Conservation (phyloP, 2,113 vertebrate species). For the Engraulis encrasicolus region DNA sequence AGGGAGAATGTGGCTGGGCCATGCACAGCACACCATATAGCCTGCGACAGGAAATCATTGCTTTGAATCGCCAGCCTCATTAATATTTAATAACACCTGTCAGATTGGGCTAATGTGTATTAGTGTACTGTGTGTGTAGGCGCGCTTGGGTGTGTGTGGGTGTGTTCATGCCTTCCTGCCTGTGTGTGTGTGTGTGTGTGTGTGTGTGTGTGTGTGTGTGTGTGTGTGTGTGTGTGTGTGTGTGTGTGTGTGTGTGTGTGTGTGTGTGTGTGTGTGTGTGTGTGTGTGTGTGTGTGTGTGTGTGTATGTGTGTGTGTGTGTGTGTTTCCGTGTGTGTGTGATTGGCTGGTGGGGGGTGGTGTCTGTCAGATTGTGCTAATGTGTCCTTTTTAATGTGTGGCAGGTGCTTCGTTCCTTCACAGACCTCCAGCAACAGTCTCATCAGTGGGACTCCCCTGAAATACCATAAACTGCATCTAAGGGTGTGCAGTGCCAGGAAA, state of each 20-base stretch:
- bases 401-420: conserved; percentile 29
- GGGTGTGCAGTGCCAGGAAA: neutral
- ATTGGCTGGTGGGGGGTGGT: too few relatives aligned
- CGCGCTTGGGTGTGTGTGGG: too few relatives aligned
- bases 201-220: too few relatives aligned
- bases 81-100: conserved; percentile 83
- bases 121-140: too few relatives aligned
- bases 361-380: conserved; percentile 66
- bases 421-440: neutral
- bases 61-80: conserved; percentile 78
- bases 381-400: conserved; percentile 63
- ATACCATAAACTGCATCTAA: neutral
- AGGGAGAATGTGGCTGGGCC: conserved; percentile 78
- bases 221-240: too few relatives aligned
- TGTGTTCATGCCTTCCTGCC: too few relatives aligned
- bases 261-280: too few relatives aligned
- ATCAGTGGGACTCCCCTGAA: neutral
- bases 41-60: conserved; percentile 82
- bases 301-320: too few relatives aligned
- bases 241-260: too few relatives aligned
- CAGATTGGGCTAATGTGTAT: conserved; percentile 63
- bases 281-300: too few relatives aligned
- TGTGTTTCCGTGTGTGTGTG: too few relatives aligned
- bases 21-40: conserved; percentile 66
- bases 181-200: too few relatives aligned